Evolutionary conservation across 92 coral and sea anemone genomes (phyloP), one percentile per base, ranked within the genome.

Genomic region (Phymanthus crucifer): DNA sequence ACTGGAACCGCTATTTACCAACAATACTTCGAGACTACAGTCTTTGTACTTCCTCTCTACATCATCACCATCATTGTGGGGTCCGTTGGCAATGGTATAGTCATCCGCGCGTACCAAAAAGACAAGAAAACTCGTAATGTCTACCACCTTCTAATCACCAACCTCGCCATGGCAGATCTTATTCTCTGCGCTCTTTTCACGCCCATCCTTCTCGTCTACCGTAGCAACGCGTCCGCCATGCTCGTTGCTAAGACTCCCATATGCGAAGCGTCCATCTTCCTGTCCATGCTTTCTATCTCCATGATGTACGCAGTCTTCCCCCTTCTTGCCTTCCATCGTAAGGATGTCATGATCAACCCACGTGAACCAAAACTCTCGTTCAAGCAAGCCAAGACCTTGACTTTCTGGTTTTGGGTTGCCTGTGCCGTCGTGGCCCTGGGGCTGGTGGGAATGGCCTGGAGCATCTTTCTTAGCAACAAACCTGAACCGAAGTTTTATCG

Each of bases 271-370:
- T 68, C 83, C 33, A 67, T 91, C 52, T 94, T 94, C 58, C 65
- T 87, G 11, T 92, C 98, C 67, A 94, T 91, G 93, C 73, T 91
- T 46, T 74, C 94, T 34, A 87, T 94, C 72, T 94, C 98, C 6
- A 66, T 89, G 88, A 90, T 89, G 90, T 94, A 94, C 47, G 84
- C 87, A 14, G 75, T 94, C 31, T 94, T 94, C 68, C 98, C 98
- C 0, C 87, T 94, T 58, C 86, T 94, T 67, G 95, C 94, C 46
- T 85, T 92, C 45, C 93, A 94, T 38, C 88, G 98, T 23, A 89
- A 86, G 66, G 98, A 94, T 67, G 84, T 88, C 40, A 90, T 90
- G 92, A 76, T 89, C 61, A 85, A 83, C 37, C 92, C 94, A 10
- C 91, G 89, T 26, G 71, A 87, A 4, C 91, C 98, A 11, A 80